Evolutionary conservation across 2,113 vertebrate genomes (phyloP).

Genomic region (Cynopterus brachyotis): DNA sequence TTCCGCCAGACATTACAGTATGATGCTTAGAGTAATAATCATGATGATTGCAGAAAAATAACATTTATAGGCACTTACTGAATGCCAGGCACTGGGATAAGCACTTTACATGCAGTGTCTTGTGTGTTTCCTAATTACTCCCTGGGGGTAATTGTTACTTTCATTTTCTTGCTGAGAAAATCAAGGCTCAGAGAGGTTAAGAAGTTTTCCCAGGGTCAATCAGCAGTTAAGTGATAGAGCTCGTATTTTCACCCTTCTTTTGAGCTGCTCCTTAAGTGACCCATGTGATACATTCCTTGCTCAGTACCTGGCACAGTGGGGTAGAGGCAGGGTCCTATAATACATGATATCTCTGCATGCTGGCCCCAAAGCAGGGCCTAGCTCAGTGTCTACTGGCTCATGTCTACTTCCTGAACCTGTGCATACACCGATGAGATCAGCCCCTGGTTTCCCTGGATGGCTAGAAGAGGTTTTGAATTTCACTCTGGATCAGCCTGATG

Average conservation of each 20-base stretch:
- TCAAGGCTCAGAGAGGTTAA: background rate
- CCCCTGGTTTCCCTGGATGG: background rate
- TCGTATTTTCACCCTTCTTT: background rate
- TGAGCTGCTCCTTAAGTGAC: background rate
- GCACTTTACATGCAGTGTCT: background rate
- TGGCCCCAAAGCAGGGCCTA: background rate
- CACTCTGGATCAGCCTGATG: background rate
- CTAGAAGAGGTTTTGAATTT: constrained; percentile 6
- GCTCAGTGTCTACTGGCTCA: background rate
- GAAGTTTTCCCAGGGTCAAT: background rate
- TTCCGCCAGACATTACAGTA: background rate
- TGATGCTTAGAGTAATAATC: background rate
- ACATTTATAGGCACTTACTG: background rate
- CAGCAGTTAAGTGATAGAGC: background rate
- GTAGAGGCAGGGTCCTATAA: background rate
- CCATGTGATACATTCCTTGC: background rate
- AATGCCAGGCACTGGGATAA: background rate
- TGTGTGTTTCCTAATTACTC: background rate
- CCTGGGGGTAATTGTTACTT: background rate
- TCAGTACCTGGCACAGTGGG: background rate
- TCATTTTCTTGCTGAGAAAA: background rate
- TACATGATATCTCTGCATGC: fast-evolving
- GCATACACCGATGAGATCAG: background rate
- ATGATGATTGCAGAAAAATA: background rate
- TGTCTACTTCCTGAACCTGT: background rate